Evolutionary conservation across 2,888 invertebrate species (phyloP).

Genomic region (Helobdella robusta): DNA sequence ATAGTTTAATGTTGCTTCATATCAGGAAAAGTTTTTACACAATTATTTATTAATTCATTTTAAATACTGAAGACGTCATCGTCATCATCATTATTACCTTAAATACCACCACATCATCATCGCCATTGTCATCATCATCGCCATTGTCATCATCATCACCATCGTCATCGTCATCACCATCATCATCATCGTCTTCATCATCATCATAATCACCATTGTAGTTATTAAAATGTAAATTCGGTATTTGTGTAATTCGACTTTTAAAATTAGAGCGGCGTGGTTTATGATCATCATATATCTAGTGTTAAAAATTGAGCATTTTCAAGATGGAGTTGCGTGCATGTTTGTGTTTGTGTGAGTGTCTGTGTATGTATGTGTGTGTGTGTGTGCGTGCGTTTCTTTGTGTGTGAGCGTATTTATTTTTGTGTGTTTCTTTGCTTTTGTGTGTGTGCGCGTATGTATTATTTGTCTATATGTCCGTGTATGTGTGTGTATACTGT

Average conservation of each 20-base stretch:
- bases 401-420: neutral
- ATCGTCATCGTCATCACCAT: neutral
- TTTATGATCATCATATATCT: neutral
- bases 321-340: no score
- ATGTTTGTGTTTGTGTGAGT: constrained; percentile 2
- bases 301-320: neutral
- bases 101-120: neutral
- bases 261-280: neutral
- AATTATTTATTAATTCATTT: no score
- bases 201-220: neutral
- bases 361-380: neutral
- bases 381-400: neutral
- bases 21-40: no score
- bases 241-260: neutral
- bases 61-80: no score
- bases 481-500: constrained; percentile 2
- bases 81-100: neutral
- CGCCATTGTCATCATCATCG: constrained; percentile 8
- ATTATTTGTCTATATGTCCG: neutral
- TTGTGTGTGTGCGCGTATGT: no score
- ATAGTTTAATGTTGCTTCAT: no score
- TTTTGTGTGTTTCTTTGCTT: neutral
- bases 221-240: neutral
- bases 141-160: constrained; percentile 1
- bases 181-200: neutral